Conservation (phyloP, 1,140 invertebrate species). For the Sitophilus oryzae region DNA sequence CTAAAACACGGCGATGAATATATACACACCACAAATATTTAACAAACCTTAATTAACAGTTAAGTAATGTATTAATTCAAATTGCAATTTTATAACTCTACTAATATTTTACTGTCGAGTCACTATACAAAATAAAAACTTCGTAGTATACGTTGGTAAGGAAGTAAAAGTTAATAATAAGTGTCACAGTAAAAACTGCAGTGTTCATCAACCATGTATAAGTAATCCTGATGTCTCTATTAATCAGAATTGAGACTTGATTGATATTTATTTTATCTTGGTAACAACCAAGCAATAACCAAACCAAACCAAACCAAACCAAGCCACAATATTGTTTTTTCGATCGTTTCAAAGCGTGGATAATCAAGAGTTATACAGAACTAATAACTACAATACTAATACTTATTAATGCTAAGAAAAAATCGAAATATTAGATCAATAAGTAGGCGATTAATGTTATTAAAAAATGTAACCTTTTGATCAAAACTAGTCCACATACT, state of each 20-base stretch:
- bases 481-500: no score
- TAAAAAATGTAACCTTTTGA: slow-evolving; percentile 7
- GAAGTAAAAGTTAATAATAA: slow-evolving; percentile 13
- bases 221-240: slow-evolving; percentile 9
- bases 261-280: no score
- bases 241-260: no score
- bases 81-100: slow-evolving; percentile 2
- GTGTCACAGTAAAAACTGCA: slow-evolving; percentile 3
- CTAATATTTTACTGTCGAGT: not conserved
- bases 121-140: not conserved
- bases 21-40: no score
- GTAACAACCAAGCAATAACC: no score
- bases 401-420: no score
- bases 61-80: no score
- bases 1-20: no score
- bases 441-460: no score
- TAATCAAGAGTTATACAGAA: slow-evolving; percentile 26
- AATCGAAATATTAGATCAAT: no score
- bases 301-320: not conserved
- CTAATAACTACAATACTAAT: no score
- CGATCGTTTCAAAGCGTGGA: slow-evolving; percentile 15
- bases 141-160: slow-evolving; percentile 1
- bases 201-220: slow-evolving; percentile 2
- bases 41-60: no score
- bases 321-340: slow-evolving; percentile 11